phyloP scores from a whole-genome alignment of 2,113 vertebrate genomes.

The Paradisaea rubra region DNA sequence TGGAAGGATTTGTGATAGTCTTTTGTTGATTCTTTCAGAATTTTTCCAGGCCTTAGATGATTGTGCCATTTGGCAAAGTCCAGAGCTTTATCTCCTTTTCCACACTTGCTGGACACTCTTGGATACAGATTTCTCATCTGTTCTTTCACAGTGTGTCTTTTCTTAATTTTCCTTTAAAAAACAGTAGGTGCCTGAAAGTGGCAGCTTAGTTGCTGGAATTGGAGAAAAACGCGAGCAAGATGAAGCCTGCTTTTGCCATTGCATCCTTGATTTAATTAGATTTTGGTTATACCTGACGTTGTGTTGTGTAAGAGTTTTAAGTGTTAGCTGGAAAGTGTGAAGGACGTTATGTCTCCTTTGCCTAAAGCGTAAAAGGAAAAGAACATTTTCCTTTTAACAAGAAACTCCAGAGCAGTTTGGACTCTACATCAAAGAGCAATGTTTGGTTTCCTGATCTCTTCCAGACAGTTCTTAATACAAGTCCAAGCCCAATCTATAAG shows the following conservation, averaged over 20 bases:
- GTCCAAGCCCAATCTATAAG: neutral
- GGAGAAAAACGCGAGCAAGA: neutral
- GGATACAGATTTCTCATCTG: neutral
- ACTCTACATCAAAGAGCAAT: neutral
- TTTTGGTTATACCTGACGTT: neutral
- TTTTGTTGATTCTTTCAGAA: neutral
- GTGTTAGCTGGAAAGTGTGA: neutral
- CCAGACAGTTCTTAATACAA: neutral
- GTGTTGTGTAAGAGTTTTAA: neutral
- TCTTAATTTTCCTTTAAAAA: neutral
- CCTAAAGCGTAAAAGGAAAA: neutral
- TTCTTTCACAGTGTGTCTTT: neutral
- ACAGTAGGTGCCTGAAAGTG: neutral
- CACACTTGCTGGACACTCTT: neutral
- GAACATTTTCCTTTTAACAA: neutral
- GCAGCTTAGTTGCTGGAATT: neutral
- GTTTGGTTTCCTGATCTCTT: conserved; percentile 16
- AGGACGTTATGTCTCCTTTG: neutral
- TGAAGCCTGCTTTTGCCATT: neutral
- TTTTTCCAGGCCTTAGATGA: neutral
- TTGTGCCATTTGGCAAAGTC: neutral
- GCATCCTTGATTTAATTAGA: conserved; percentile 24
- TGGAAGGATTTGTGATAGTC: neutral
- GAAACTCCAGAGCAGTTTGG: neutral
- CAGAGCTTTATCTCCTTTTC: neutral